Conservation (phyloP, 1,140 invertebrate species). For the Drosophila pruinosa region DNA sequence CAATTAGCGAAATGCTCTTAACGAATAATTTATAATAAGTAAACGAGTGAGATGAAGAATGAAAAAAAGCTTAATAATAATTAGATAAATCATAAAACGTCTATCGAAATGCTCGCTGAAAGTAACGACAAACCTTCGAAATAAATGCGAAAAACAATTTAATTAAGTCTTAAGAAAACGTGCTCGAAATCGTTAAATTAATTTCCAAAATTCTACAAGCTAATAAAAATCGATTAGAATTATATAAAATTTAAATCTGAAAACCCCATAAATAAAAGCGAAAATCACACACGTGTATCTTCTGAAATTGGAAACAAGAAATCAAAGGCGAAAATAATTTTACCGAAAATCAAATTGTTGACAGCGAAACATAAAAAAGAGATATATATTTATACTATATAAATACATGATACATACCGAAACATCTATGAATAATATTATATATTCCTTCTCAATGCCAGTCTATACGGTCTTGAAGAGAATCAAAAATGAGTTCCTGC, state of each 20-base stretch:
- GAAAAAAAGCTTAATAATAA: conserved; percentile 14
- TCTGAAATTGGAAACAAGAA: background rate
- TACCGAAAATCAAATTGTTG: conserved; percentile 7
- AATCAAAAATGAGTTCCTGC: conserved; percentile 67
- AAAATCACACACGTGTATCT: background rate
- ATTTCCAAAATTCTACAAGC: background rate
- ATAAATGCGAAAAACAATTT: background rate
- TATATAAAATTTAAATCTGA: background rate
- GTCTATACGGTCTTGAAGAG: conserved; percentile 58
- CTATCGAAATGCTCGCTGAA: conserved; percentile 12
- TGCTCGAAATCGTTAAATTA: background rate
- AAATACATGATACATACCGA: background rate
- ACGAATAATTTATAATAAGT: conserved; percentile 34
- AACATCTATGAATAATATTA: background rate
- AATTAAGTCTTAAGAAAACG: background rate
- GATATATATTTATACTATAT: background rate
- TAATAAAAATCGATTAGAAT: background rate
- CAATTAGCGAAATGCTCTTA: conserved; percentile 47
- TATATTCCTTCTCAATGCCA: conserved; percentile 23
- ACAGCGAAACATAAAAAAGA: conserved; percentile 11
- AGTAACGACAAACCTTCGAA: conserved; percentile 38
- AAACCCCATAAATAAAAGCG: background rate
- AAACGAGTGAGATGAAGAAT: conserved; percentile 33
- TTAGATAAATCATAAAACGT: conserved; percentile 16
- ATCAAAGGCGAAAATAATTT: conserved; percentile 15